Evolutionary conservation across 2,888 invertebrate species (phyloP), one percentile per base, ranked within the genome.

Genomic region (Lacanobia oleracea): DNA sequence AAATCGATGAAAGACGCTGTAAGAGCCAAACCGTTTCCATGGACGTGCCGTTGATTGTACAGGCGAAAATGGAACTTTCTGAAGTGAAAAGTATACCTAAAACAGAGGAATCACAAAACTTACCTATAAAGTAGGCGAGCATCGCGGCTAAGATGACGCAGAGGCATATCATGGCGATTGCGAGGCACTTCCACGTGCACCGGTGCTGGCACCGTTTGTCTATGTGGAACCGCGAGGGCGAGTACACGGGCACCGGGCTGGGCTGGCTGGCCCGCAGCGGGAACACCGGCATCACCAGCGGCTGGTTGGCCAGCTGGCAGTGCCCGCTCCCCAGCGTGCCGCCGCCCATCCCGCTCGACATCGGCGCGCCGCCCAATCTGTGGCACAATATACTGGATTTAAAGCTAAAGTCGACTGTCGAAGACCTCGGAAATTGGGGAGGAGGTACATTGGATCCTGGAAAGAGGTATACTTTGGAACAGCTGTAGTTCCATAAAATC

Each of bases 181-280:
- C 98, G 93, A 98, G 98, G 95, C 99, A 99, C 96, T 99, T 98
- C 99, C 99, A 99, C 92, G 99, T 98, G 97, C 99, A 99, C 88
- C 98, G 97, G 94, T 98, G 98, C 94, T 98, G 98, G 96, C 98
- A 98, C 88, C 98, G 97, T 96, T 99, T 99, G 96, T 98, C 98
- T 97, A 98, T 98, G 97, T 98, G 98, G 97, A 98, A 98, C 94
- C 98, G 97, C 92, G 98, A 98, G 92, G 98, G 98, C 89, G 98
- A 98, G 96, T 98, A 98, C 27, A 95, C 95, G 8, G 96, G 96
- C 87, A 95, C 96, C 84, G 98, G 98, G 93, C 98, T 98, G 89
- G 98, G 98, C 93, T 98, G 98, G 88, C 98, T 97, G 91, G 98
- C 97, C 79, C 98, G 97, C 88, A 98, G 97, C 63, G 98, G 98